Conservation (phyloP, 2,797 vertebrate species). For the Enteromius thamalakanensis region DNA sequence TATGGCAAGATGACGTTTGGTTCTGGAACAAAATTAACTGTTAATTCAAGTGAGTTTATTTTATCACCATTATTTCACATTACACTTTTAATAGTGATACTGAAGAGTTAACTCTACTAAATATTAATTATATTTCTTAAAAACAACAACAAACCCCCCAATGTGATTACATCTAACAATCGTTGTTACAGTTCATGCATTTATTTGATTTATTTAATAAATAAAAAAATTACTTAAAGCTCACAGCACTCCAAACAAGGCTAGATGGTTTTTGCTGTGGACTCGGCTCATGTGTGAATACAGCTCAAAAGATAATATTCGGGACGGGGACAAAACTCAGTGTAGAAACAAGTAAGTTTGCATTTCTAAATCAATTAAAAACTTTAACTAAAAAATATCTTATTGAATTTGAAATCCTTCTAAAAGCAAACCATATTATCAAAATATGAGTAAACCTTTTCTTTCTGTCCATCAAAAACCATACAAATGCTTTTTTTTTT, state of each 20-base stretch:
- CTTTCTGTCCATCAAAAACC: neutral
- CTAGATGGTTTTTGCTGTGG: constrained; percentile 13
- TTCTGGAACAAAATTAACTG: constrained; percentile 38
- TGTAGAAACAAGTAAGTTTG: constrained; percentile 28
- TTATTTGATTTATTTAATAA: neutral
- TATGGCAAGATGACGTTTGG: constrained; percentile 5
- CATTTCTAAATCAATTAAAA: neutral
- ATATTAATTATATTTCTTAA: neutral
- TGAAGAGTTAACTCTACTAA: neutral
- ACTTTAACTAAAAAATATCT: neutral
- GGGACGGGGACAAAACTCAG: constrained; percentile 23
- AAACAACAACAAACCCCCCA: neutral
- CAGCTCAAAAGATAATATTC: constrained; percentile 19
- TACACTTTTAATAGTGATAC: neutral
- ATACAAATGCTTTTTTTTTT: neutral
- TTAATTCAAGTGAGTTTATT: constrained; percentile 35
- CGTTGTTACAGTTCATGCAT: neutral
- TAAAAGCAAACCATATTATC: neutral
- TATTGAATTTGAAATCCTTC: too few species aligned
- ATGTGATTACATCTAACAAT: neutral
- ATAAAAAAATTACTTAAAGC: neutral
- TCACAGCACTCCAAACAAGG: too few species aligned
- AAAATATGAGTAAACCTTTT: neutral
- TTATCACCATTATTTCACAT: neutral
- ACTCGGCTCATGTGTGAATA: constrained; percentile 22